phyloP scores from a whole-genome alignment of 1,140 invertebrate genomes.

The Oreohelix idahoensis region DNA sequence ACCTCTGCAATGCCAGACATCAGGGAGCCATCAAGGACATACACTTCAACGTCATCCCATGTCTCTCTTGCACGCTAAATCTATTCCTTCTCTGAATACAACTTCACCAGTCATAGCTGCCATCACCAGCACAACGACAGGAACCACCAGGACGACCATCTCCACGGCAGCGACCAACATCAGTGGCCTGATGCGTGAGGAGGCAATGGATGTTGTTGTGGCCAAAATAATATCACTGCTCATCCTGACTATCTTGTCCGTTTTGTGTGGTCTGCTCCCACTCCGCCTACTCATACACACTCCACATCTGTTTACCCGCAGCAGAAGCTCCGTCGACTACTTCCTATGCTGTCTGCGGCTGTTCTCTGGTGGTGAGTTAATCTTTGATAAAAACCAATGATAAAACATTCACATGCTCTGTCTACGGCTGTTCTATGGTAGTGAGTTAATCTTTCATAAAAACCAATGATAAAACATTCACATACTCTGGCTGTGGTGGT shows the following conservation, averaged over 20 bases:
- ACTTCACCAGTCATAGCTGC: neutral
- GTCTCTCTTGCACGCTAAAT: neutral
- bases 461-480: too few species aligned
- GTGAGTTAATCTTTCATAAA: too few species aligned
- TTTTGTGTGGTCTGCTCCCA: slow-evolving; percentile 61
- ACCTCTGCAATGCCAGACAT: neutral
- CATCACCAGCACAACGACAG: neutral
- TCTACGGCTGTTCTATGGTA: too few species aligned
- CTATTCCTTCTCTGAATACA: slow-evolving; percentile 6
- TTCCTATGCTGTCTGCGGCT: slow-evolving; percentile 67
- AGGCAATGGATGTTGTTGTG: slow-evolving; percentile 67
- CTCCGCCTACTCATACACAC: slow-evolving; percentile 58
- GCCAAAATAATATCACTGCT: slow-evolving; percentile 67
- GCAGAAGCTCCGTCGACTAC: slow-evolving; percentile 57
- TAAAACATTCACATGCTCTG: too few species aligned
- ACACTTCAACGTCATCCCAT: neutral
- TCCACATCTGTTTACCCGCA: slow-evolving; percentile 52
- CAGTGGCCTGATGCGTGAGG: slow-evolving; percentile 27
- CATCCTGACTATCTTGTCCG: slow-evolving; percentile 59
- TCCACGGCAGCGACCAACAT: neutral
- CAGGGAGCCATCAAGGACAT: neutral
- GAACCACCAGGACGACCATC: neutral
- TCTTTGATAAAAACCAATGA: too few species aligned
- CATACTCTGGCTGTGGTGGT: too few species aligned
- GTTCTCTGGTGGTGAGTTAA: slow-evolving; percentile 75